Conservation (phyloP, 1,140 invertebrate species). For the Drosophila baimaii region DNA sequence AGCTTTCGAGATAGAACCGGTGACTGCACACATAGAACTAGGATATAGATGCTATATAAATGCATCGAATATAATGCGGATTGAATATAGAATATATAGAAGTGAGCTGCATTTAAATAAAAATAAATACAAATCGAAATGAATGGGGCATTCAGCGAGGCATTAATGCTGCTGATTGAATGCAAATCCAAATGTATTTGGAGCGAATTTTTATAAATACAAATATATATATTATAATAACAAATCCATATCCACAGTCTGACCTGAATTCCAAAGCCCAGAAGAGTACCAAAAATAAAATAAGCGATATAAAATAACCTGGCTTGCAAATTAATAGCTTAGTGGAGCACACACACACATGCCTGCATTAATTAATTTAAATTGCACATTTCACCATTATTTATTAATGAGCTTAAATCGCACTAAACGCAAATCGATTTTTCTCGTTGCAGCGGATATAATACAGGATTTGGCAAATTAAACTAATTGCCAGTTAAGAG, state of each 20-base stretch:
- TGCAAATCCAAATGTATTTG: constrained; percentile 77
- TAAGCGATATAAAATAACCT: constrained; percentile 7
- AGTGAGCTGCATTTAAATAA: constrained; percentile 23
- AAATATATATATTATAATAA: constrained; percentile 37
- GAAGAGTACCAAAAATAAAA: constrained; percentile 10
- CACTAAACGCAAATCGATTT: constrained; percentile 56
- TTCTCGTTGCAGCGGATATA: constrained; percentile 71
- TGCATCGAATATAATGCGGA: constrained; percentile 30
- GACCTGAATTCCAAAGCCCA: constrained; percentile 34
- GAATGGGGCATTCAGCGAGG: constrained; percentile 17
- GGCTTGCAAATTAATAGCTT: constrained; percentile 60
- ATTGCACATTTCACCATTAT: constrained; percentile 63
- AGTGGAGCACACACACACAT: constrained; percentile 1
- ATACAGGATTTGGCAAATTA: constrained; percentile 83
- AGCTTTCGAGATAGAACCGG: constrained; percentile 43
- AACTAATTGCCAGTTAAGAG: constrained; percentile 74
- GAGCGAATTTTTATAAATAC: constrained; percentile 66
- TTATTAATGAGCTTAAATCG: constrained; percentile 73
- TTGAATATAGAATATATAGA: constrained; percentile 42
- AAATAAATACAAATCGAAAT: constrained; percentile 32
- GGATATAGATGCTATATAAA: constrained; percentile 20
- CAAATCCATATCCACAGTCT: constrained; percentile 12
- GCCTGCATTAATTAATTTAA: constrained; percentile 71
- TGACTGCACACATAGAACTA: neutral
- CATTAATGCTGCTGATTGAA: constrained; percentile 72